phyloP scores from a whole-genome alignment of 2,888 invertebrate species.

The Machimus atricapillus region DNA sequence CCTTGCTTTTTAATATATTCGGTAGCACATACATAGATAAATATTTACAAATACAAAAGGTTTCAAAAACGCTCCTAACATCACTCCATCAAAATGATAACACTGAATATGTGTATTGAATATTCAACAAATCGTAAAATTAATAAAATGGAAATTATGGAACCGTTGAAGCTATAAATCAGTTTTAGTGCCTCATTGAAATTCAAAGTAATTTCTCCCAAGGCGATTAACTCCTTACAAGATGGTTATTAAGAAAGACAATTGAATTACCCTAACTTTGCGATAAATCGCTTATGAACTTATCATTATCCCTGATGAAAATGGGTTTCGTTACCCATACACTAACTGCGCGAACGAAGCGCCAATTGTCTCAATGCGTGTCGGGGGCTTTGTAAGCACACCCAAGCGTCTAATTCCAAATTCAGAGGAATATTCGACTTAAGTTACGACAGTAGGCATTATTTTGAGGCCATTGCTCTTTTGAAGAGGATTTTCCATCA shows the following conservation, averaged over 20 bases:
- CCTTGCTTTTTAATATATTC: no score
- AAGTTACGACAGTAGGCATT: background rate
- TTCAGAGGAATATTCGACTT: background rate
- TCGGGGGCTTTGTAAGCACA: background rate
- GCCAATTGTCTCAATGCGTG: background rate
- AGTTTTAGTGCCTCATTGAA: background rate
- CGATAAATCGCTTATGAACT: background rate
- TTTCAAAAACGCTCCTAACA: no score
- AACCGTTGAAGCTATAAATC: background rate
- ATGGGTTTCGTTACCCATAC: background rate
- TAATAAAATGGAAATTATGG: background rate
- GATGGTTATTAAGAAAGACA: background rate
- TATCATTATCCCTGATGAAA: background rate
- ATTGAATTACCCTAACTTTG: background rate
- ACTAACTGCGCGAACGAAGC: background rate
- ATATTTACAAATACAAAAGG: no score
- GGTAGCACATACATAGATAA: no score
- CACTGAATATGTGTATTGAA: background rate
- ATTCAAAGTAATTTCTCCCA: background rate
- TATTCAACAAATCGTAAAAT: background rate
- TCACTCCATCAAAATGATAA: no score
- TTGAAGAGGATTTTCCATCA: background rate
- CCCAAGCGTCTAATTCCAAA: background rate
- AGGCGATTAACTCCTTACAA: background rate
- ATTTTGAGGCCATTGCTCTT: background rate